A percentile compares a stretch with the other conserved stretches of the same genome.
phyloP scores from a whole-genome alignment of 2,888 invertebrate species.

The Conops quadrifasciatus region DNA sequence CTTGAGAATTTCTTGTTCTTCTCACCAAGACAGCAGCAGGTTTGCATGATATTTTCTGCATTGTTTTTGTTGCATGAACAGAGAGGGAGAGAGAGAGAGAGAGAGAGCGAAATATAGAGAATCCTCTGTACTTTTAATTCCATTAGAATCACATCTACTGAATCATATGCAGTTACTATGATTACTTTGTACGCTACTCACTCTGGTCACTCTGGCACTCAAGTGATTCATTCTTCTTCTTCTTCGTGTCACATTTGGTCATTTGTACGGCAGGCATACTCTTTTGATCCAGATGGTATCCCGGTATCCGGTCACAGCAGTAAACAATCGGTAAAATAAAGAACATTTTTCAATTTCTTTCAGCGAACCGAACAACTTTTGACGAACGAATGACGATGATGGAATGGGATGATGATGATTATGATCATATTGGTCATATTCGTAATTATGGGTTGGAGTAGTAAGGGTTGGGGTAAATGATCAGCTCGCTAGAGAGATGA shows the following conservation, averaged over 20 bases:
- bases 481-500: too few relatives aligned
- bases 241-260: neutral
- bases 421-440: too few relatives aligned
- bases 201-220: neutral
- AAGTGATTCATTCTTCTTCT: neutral
- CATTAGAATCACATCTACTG: slow-evolving; percentile 1
- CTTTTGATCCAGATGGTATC: neutral
- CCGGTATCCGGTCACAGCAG: slow-evolving; percentile 36
- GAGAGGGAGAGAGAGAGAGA: too few relatives aligned
- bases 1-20: too few relatives aligned
- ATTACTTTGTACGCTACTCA: neutral
- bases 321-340: slow-evolving; percentile 47
- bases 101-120: too few relatives aligned
- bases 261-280: neutral
- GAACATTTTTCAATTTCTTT: slow-evolving; percentile 47
- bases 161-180: too few relatives aligned
- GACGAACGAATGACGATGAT: neutral
- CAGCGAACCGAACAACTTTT: slow-evolving; percentile 7
- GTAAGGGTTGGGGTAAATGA: too few relatives aligned
- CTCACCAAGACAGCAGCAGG: too few relatives aligned
- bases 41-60: too few relatives aligned
- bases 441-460: too few relatives aligned
- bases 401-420: too few relatives aligned
- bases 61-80: too few relatives aligned
- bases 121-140: slow-evolving; percentile 6